Base-by-base conservation (phyloP, 2,797 vertebrate species). In the Alca torda region DNA sequence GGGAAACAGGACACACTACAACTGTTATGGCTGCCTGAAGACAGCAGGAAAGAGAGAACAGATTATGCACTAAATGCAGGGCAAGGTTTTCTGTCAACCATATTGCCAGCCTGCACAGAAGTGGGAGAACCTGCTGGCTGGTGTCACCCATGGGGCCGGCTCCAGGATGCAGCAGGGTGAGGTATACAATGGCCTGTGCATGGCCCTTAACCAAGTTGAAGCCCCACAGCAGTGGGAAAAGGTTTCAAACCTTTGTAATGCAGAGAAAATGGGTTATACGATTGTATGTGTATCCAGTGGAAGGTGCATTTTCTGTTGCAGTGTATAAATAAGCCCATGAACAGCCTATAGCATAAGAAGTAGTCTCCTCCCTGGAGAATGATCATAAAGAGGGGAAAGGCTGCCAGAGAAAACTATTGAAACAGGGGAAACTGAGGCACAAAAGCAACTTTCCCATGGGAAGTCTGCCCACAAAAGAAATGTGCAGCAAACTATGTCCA, bases 111-210 rank as follows among this genome's bases (percentile, higher is more conserved):
- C 54, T n/a, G 39, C n/a, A 53, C 24, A n/a, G 30, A 37, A 7
- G 41, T n/a, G 33, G 50, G 39, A 74, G 60, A 83, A 74, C 18
- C 16, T 63, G 2, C 1, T 43, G 48, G 26, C 23, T 48, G 17
- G 28, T 1, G 10, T 41, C 1, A 2, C 35, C 31, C 12, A 4
- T 14, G 61, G 35, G 17, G 14, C 35, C 1, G 4, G 35, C 28
- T 57, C 37, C 33, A 57, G 67, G 54, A 31, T 31, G 48, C 54
- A 39, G 26, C 43, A 82, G 23, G 17, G 15, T 0, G 1, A 74
- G 43, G 19, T 46, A 19, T 26, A 13, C 21, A 46, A 23, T 4
- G 18, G 41, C 19, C 30, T 51, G 23, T 30, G 26, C 37, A 5
- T 7, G 39, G 45, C 48, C 56, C 45, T 46, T 43, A 48, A 43